Evolutionary conservation across 2,888 invertebrate species (phyloP).

Genomic region (Trachelus tabidus): DNA sequence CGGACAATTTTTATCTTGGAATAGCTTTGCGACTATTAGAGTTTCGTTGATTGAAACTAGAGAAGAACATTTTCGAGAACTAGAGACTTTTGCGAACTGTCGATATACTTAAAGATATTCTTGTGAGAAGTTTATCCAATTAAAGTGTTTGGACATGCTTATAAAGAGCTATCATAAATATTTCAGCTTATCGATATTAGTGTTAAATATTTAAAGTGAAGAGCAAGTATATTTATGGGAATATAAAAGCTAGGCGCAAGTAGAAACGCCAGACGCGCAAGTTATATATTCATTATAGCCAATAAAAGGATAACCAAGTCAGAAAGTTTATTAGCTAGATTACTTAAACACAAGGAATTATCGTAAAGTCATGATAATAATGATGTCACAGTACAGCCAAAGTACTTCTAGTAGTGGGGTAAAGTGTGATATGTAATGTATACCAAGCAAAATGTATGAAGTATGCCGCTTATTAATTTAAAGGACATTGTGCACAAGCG

Average conservation of each 20-base stretch:
- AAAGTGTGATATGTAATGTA: background rate
- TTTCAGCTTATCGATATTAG: background rate
- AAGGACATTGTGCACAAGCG: background rate
- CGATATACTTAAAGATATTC: background rate
- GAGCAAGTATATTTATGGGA: background rate
- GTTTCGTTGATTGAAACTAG: background rate
- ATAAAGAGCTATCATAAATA: background rate
- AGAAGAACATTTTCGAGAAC: background rate
- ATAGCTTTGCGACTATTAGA: background rate
- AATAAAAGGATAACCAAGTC: background rate
- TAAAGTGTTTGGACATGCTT: background rate
- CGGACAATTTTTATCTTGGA: background rate
- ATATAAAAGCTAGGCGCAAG: background rate
- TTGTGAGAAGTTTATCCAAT: background rate
- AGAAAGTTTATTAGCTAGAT: background rate
- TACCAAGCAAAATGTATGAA: background rate
- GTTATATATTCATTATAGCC: background rate
- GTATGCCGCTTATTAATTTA: background rate
- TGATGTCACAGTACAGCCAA: background rate
- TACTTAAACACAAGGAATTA: background rate
- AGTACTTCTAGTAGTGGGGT: background rate
- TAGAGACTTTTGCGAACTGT: background rate
- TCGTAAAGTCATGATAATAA: background rate
- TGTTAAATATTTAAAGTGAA: background rate
- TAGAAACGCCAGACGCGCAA: background rate